Evolutionary conservation across 2,888 invertebrate genomes (phyloP).

Genomic region (Polydesmus complanatus): DNA sequence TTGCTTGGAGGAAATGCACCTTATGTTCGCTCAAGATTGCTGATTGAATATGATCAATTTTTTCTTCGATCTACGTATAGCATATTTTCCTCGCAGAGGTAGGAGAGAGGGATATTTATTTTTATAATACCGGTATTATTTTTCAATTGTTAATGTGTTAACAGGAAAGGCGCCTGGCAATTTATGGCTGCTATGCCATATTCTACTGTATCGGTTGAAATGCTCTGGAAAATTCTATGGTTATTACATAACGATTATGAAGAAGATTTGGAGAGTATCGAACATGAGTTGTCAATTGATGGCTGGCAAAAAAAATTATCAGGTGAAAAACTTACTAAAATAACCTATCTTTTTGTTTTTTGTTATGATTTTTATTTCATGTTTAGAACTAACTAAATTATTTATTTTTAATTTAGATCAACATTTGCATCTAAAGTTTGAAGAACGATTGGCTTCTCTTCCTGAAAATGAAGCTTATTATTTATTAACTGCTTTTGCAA

Average conservation of each 20-base stretch:
- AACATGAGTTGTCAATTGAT: slow-evolving; percentile 20
- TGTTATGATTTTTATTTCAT: too few relatives aligned
- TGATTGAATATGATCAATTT: slow-evolving; percentile 58
- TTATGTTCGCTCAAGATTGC: slow-evolving; percentile 43
- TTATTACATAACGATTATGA: slow-evolving; percentile 27
- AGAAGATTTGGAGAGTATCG: slow-evolving; percentile 24
- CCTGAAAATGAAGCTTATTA: slow-evolving; percentile 61
- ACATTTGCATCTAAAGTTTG: slow-evolving; percentile 37
- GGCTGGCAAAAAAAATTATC: slow-evolving; percentile 29
- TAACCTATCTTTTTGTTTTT: too few relatives aligned
- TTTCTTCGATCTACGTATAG: slow-evolving; percentile 52
- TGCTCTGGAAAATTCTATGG: slow-evolving; percentile 34
- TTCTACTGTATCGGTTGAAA: slow-evolving; percentile 28
- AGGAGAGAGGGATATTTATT: slow-evolving; percentile 5
- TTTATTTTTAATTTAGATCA: slow-evolving; percentile 11
- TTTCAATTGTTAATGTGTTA: slow-evolving; percentile 16
- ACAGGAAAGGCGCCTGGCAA: slow-evolving; percentile 56
- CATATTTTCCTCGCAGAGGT: slow-evolving; percentile 53
- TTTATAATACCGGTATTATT: slow-evolving; percentile 8
- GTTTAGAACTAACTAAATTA: too few relatives aligned
- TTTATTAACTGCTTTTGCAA: slow-evolving; percentile 59
- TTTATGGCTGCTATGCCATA: slow-evolving; percentile 59
- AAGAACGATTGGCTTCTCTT: slow-evolving; percentile 47
- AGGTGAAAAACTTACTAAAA: too few relatives aligned
- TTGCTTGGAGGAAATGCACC: slow-evolving; percentile 19